phyloP scores from a whole-genome alignment of 2,113 vertebrate genomes.

The Eurystomus gularis region DNA sequence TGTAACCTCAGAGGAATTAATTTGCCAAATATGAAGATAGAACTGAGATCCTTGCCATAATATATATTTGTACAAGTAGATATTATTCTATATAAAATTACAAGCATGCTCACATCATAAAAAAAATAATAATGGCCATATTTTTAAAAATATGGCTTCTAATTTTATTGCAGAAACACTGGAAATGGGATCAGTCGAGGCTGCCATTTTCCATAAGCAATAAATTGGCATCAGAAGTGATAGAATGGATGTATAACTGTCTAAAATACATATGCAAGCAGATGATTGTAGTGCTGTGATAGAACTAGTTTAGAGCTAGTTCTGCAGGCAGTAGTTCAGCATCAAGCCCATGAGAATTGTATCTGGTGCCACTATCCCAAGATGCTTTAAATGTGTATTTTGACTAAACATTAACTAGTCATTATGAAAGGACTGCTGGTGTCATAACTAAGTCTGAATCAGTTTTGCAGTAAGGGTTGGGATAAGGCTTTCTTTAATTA shows the following conservation, averaged over 20 bases:
- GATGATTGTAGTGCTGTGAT: neutral
- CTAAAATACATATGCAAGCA: neutral
- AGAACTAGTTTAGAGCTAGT: neutral
- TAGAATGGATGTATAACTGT: neutral
- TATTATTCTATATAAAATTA: neutral
- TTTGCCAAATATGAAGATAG: conserved; percentile 42
- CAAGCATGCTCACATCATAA: neutral
- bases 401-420: neutral
- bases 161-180: neutral
- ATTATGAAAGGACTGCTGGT: neutral
- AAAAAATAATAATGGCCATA: neutral
- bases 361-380: neutral
- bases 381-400: neutral
- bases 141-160: neutral
- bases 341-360: neutral
- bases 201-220: neutral
- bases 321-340: neutral
- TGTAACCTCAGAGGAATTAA: conserved; percentile 54
- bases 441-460: neutral
- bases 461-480: neutral
- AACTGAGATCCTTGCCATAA: conserved; percentile 23
- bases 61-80: neutral
- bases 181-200: neutral
- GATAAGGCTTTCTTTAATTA: neutral
- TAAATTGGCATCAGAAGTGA: neutral